Evolutionary conservation across 1,140 invertebrate species (phyloP).

Genomic region (Trinorchestia longiramus): DNA sequence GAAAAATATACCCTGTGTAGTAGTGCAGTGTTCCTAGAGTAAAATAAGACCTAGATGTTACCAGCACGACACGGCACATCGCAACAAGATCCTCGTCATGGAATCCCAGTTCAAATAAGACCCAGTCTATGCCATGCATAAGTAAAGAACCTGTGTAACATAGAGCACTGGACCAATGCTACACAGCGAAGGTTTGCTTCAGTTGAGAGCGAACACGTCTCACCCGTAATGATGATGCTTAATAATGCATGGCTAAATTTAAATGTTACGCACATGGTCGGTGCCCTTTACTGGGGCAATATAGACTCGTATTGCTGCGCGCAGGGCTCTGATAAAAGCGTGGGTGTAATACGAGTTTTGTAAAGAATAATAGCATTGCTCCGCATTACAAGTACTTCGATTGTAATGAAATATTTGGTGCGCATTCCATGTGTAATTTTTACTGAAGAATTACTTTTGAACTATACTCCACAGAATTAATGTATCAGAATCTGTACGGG

Average conservation of each 20-base stretch:
- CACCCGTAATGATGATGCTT: neutral
- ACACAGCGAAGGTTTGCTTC: neutral
- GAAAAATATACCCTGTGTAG: too few relatives aligned
- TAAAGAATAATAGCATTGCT: neutral
- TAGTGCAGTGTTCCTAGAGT: too few relatives aligned
- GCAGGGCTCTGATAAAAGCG: neutral
- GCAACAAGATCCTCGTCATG: too few relatives aligned
- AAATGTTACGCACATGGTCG: neutral
- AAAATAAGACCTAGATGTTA: too few relatives aligned
- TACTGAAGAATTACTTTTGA: too few relatives aligned
- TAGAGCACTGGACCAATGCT: too few relatives aligned
- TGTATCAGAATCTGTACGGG: too few relatives aligned
- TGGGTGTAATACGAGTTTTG: neutral
- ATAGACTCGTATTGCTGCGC: neutral
- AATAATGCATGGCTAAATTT: neutral
- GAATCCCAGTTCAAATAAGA: neutral
- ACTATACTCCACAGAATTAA: too few relatives aligned
- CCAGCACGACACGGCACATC: too few relatives aligned
- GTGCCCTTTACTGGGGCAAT: neutral
- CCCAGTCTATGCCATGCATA: neutral
- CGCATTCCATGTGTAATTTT: neutral
- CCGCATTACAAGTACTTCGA: neutral
- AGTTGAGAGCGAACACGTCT: neutral
- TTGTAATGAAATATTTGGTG: neutral
- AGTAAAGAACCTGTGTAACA: too few relatives aligned